Evolutionary conservation across 2,113 vertebrate species (phyloP), one percentile per base, ranked within the genome.

Genomic region (Herpailurus yagouaroundi): DNA sequence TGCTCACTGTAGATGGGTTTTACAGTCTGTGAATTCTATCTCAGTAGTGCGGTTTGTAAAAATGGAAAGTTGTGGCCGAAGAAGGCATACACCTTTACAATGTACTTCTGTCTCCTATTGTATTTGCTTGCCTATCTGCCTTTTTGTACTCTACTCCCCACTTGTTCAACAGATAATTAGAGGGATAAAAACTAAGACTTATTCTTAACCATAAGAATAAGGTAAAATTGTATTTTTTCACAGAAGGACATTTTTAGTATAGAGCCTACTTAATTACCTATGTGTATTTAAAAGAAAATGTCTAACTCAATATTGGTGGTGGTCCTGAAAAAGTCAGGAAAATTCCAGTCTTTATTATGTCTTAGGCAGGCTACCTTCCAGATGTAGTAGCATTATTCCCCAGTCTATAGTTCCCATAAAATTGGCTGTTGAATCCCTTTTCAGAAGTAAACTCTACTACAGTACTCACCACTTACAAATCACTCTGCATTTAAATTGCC

Each of bases 401-500:
- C 48, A 36, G 79, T 60, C 27, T 50, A 33, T 11, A 79, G 27
- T 4, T 64, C 7, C 15, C n/a, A 31, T 90, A 64, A 71, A 87
- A 16, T 21, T 21, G 2, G 16, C 23, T 21, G 1, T 76, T 76
- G 64, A 64, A 21, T 69, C 21, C 18, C 45, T 95, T 89, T 92
- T 16, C 57, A 66, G 57, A 57, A 77, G 66, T 52, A 71, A 16
- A 83, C 5, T 48, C 21, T 19, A 5, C 7, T 15, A 33, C 7
- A 33, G 48, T 50, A 14, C 38, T 73, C 36, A 64, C 9, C 15
- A 76, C 79, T 81, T 85, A 19, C 8, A 50, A 12, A 31, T 77
- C 68, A 93, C 33, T 95, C 97, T 95, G 74, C 73, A 77, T 86
- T 69, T 96, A 79, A 92, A 89, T 87, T 82, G 36, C n/a, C 48